phyloP scores from a whole-genome alignment of 2,888 invertebrate genomes.

The Euplagia quadripunctaria region DNA sequence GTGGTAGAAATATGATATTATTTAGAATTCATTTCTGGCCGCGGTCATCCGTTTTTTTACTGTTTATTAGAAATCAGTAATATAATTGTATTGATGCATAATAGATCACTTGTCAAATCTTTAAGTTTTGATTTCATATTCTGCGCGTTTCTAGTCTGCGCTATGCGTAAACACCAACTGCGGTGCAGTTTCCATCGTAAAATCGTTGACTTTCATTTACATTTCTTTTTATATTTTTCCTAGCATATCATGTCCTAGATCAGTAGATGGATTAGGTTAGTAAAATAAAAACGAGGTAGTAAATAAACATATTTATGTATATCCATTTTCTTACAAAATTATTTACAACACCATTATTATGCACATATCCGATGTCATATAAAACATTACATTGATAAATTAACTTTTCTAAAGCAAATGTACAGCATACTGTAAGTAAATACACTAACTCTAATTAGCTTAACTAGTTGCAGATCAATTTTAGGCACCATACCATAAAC shows the following conservation, averaged over 20 bases:
- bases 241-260: neutral
- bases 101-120: no score
- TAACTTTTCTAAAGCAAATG: conserved; percentile 77
- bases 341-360: conserved; percentile 85
- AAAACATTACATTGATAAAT: conserved; percentile 84
- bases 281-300: conserved; percentile 63
- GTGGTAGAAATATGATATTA: no score
- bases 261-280: neutral
- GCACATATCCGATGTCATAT: conserved; percentile 84
- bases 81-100: no score
- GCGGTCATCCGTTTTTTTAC: no score
- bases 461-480: conserved; percentile 77
- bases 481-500: conserved; percentile 78
- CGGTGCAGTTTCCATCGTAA: neutral
- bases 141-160: no score
- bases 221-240: neutral
- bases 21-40: no score
- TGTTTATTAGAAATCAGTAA: no score
- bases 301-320: conserved; percentile 85
- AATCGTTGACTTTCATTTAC: neutral
- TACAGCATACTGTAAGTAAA: conserved; percentile 70
- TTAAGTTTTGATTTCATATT: no score
- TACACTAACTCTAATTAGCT: conserved; percentile 62
- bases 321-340: conserved; percentile 84
- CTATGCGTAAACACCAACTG: no score